A percentile compares a stretch with the other conserved stretches of the same genome.
These are phyloP conservation scores for Chloroceryle aenea DNA, from an alignment of 2,113 vertebrate genomes.

Conservation along the genomic window DNA sequence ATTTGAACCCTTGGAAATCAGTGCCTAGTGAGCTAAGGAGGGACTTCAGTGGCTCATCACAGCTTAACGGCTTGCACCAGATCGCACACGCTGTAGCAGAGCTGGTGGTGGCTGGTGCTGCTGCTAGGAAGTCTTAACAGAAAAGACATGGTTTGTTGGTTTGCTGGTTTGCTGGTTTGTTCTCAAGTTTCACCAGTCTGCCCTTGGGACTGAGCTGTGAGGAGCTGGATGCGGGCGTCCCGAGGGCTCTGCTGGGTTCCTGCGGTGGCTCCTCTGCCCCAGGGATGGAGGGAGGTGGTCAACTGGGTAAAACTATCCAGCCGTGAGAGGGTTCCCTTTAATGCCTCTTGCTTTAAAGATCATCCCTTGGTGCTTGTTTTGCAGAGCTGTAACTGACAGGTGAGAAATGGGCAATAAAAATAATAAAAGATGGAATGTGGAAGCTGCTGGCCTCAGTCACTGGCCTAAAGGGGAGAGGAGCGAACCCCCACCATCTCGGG, in stretches of 20 bases:
- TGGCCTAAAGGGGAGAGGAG: not conserved
- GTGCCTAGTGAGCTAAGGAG: not conserved
- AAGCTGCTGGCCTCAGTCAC: not conserved
- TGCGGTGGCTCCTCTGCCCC: fast-evolving
- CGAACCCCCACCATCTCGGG: not conserved
- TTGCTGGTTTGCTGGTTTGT: not conserved
- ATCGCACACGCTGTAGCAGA: fast-evolving
- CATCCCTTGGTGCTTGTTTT: not conserved
- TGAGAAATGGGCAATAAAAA: not conserved
- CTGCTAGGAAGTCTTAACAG: not conserved
- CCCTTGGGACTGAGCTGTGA: not conserved
- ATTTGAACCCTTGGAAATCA: not conserved
- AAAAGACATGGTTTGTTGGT: not conserved
- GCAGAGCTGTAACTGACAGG: not conserved
- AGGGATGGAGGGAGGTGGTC: not conserved
- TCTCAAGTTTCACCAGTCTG: not conserved
- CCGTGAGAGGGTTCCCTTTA: fast-evolving
- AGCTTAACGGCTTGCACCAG: not conserved
- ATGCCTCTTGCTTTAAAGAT: not conserved
- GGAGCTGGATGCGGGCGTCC: not conserved
- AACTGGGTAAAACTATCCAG: not conserved
- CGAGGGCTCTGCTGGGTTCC: not conserved
- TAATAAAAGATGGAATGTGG: not conserved
- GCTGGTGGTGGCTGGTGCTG: not conserved
- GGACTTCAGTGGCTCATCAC: not conserved